Base-by-base conservation (phyloP, 2,888 invertebrate species). In the Drosophila mercatorum region DNA sequence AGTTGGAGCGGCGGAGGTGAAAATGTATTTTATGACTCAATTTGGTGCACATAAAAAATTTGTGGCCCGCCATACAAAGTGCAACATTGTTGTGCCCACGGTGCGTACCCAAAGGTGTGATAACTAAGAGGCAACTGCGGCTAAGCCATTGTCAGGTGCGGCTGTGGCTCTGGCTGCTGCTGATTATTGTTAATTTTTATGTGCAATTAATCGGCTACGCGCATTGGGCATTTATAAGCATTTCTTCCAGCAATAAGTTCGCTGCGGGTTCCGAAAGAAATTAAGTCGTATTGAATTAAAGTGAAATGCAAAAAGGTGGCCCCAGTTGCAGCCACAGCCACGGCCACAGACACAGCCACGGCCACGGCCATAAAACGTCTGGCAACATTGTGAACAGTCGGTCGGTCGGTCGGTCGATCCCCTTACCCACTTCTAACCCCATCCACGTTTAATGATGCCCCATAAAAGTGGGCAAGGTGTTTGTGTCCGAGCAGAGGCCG, bases 1-100 rank as follows among this genome's bases (percentile, higher is more conserved):
- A 49, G 52, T 11, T 61, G 12, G 31, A 12, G 3, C 26, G 56
- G 49, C 47, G 51, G 78, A 84, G 71, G 80, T 87, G 87, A 80
- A 83, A 84, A 87, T 87, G 82, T 73, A 73, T 87, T 88, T 88
- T 88, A 88, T 87, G 88, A 80, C 87, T 88, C 83, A 88, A 89
- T 88, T 89, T 88, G 81, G 81, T 78, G 77, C 72, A 75, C 83
- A 84, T 85, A 87, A 87, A 89, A 89, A 62, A 73, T 80, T 78
- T 80, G 75, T 79, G 68, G 72, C 70, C 65, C 34, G 64, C 59
- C 75, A 72, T 81, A 80, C 88, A 82, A 83, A 73, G 77, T 86
- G 84, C 88, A 78, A 88, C 87, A 86, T 76, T 88, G 86, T 88
- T 73, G 79, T 22, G 64, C 64, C 77, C 69, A 68, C 63, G 67